Evolutionary conservation across 2,888 invertebrate genomes (phyloP).

Genomic region (Hemistola chrysoprasaria): DNA sequence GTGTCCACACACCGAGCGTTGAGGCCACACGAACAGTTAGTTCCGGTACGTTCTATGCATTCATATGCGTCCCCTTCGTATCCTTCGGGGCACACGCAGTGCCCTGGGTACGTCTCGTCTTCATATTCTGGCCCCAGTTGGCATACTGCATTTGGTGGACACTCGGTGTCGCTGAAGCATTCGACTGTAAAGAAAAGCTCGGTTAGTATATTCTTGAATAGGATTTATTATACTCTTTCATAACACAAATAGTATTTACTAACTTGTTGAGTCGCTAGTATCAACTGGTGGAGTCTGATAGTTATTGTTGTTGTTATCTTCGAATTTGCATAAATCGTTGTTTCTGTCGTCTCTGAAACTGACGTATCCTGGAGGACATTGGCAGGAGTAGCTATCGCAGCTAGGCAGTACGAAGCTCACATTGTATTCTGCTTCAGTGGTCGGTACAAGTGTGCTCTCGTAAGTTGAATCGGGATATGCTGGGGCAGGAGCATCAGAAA

Average conservation of each 20-base stretch:
- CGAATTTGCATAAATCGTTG: conserved; percentile 58
- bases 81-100: conserved; percentile 91
- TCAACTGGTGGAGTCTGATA: conserved; percentile 7
- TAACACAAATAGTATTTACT: not conserved
- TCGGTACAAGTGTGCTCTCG: conserved; percentile 22
- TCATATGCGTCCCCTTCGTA: conserved; percentile 92
- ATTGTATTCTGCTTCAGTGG: conserved; percentile 59
- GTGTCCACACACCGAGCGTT: conserved; percentile 90
- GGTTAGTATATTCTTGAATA: not conserved
- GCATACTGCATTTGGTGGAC: conserved; percentile 92
- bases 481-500: conserved; percentile 13
- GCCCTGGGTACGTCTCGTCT: conserved; percentile 56
- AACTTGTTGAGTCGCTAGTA: conserved; percentile 6
- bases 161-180: conserved; percentile 89
- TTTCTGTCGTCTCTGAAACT: conserved; percentile 52
- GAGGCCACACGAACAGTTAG: conserved; percentile 84
- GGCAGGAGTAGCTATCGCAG: conserved; percentile 52
- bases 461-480: conserved; percentile 21
- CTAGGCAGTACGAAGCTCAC: conserved; percentile 58
- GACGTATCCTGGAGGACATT: conserved; percentile 61
- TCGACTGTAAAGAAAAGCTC: conserved; percentile 77
- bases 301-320: conserved; percentile 27
- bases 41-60: conserved; percentile 81
- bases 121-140: conserved; percentile 69
- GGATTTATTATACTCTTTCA: no score